Evolutionary conservation across 2,888 invertebrate species (phyloP).

Genomic region (Ligdia adustata): DNA sequence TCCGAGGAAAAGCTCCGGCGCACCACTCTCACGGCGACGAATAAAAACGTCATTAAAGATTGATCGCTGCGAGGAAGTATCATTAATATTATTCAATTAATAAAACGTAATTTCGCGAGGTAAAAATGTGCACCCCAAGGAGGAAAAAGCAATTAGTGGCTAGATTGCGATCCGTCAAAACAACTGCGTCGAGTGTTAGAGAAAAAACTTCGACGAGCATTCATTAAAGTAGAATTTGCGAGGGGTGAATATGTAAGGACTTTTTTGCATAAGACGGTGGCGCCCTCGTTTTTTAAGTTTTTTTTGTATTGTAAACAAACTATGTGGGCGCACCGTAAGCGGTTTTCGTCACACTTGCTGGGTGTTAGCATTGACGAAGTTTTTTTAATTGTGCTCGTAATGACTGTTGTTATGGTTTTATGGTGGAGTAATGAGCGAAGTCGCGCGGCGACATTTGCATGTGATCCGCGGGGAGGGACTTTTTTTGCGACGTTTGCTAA

Average conservation of each 20-base stretch:
- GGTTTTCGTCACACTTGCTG: slow-evolving; percentile 81
- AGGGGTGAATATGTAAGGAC: slow-evolving; percentile 83
- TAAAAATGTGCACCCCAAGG: slow-evolving; percentile 75
- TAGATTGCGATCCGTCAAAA: slow-evolving; percentile 84
- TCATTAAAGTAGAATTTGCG: slow-evolving; percentile 81
- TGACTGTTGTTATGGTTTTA: slow-evolving; percentile 81
- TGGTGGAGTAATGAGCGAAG: slow-evolving; percentile 75
- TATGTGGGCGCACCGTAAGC: slow-evolving; percentile 81
- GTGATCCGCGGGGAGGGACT: slow-evolving; percentile 66
- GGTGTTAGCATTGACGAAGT: slow-evolving; percentile 68
- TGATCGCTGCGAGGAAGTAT: slow-evolving; percentile 79
- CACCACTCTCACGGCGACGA: slow-evolving; percentile 70
- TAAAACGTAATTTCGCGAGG: slow-evolving; percentile 81
- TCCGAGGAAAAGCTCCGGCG: slow-evolving; percentile 55
- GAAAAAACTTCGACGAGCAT: slow-evolving; percentile 75
- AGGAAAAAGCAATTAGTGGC: slow-evolving; percentile 84
- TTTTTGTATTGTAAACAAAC: slow-evolving; percentile 74
- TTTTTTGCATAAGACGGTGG: slow-evolving; percentile 83
- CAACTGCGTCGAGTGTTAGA: slow-evolving; percentile 74
- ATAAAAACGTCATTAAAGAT: slow-evolving; percentile 83
- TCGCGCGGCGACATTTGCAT: slow-evolving; percentile 79
- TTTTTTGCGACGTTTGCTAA: slow-evolving; percentile 75
- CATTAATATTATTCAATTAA: slow-evolving; percentile 85
- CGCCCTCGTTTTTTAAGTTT: slow-evolving; percentile 72
- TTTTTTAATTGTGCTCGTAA: slow-evolving; percentile 81